phyloP scores from a whole-genome alignment of 2,888 invertebrate genomes.

The Ephialtes manifestator region DNA sequence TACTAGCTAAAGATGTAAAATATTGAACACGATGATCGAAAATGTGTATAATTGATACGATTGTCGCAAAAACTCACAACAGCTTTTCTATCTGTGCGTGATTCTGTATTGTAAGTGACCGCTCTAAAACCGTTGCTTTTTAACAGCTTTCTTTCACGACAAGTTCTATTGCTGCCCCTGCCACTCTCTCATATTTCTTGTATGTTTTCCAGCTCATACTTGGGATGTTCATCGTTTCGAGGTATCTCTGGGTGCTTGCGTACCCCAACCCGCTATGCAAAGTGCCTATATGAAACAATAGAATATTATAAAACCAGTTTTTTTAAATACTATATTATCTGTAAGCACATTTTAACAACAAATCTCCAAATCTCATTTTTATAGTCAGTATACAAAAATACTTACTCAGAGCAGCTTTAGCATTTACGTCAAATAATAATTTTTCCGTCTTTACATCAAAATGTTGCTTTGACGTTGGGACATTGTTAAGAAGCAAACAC shows the following conservation, averaged over 20 bases:
- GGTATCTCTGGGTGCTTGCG: constrained; percentile 26
- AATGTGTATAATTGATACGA: constrained; percentile 32
- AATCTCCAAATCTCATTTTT: constrained; percentile 13
- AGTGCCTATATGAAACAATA: constrained; percentile 35
- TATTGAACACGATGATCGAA: constrained; percentile 30
- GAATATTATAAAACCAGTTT: constrained; percentile 29
- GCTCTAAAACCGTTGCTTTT: constrained; percentile 39
- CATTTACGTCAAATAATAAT: constrained; percentile 26
- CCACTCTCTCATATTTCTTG: constrained; percentile 43
- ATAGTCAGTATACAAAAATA: too few species aligned
- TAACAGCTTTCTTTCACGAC: constrained; percentile 39
- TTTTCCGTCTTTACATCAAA: constrained; percentile 12
- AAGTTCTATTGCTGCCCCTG: constrained; percentile 40
- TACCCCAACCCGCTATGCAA: constrained; percentile 43
- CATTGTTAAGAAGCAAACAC: constrained; percentile 16
- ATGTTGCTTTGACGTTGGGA: constrained; percentile 28
- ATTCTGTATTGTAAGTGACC: constrained; percentile 30
- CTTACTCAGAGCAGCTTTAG: too few species aligned
- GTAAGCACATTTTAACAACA: constrained; percentile 36
- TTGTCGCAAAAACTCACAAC: constrained; percentile 36
- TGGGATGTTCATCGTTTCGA: constrained; percentile 38
- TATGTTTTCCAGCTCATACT: constrained; percentile 41
- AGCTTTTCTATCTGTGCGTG: constrained; percentile 36
- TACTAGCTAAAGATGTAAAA: constrained; percentile 28
- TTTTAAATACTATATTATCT: constrained; percentile 19